Evolutionary conservation across 2,113 vertebrate species (phyloP), one percentile per base, ranked within the genome.

Genomic region (Sinocyclocheilus maitianheensis): DNA sequence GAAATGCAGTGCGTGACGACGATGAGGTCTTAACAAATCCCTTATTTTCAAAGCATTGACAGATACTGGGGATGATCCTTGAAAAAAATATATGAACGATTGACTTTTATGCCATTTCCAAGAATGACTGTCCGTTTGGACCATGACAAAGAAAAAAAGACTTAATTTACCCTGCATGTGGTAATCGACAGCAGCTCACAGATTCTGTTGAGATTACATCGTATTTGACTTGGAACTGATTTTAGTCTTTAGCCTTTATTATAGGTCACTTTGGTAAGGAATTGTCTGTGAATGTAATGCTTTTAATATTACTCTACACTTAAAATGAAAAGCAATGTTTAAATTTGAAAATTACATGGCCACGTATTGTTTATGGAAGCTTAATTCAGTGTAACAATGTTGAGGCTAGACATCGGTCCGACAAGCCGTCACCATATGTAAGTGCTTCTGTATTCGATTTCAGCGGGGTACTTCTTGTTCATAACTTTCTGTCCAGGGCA

Each of bases 401-500:
- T 88, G 85, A 84, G 76, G 85, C 81, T 75, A 83, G 74, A 87
- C 85, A 82, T 85, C 81, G 75, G 84, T 82, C 81, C n/a, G 80
- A 85, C 81, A 80, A 84, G 58, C 75, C 76, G 69, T 85, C 83
- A 87, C 53, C 79, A 86, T 63, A 26, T 69, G 34, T 86, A 85
- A 89, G 81, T 84, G 55, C 87, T 69, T 84, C 30, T 18, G 65
- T 86, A 82, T 89, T 90, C 69, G 53, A 20, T 90, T 89, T 88
- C 88, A 62, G 79, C n/a, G 4, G 40, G 86, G 76, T 74, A 72
- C 48, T 86, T 87, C 43, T 81, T 51, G 74, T 53, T 89, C n/a
- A 85, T 83, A 43, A 77, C 62, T 87, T 84, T 48, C 80, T 24
- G 85, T 67, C 46, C 71, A 69, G 30, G 67, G 72, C 75, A 76